Base-by-base conservation (phyloP, 2,888 invertebrate genomes). In the Theretra japonica region DNA sequence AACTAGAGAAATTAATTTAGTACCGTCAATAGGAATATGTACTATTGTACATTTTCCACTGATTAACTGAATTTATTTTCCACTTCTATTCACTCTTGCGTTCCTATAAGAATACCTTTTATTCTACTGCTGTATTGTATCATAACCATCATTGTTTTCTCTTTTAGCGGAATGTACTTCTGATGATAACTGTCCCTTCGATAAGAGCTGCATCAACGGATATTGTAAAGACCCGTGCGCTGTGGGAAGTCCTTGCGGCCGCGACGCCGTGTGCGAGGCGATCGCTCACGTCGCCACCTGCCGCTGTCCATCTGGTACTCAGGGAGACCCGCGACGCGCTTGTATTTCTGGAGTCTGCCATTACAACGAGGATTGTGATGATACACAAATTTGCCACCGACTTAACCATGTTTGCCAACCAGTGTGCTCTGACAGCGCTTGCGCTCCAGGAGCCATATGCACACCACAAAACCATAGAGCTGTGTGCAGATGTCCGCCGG, bases 311-410 rank as follows among this genome's bases (percentile, higher is more conserved):
- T 90, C 95, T 1, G 98, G 98, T 60, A 98, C 97, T 6, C 98
- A 97, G 90, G 98, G 98, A 59, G 97, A 97, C 89, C 97, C 98
- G 2, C 95, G 96, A 74, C 93, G 97, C 4, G 96, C 97, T 25
- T 98, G 98, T 84, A 96, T 98, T 73, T 96, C 97, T 2, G 97
- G 97, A 11, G 95, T 97, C 59, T 98, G 98, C 79, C 97, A 97
- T 82, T 98, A 97, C 88, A 98, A 98, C 84, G 97, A 98, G 82
- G 98, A 98, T 84, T 98, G 98, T 80, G 97, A 97, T 50, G 96
- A 97, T 81, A 95, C 97, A 76, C 98, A 98, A 88, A 96, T 97
- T 53, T 98, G 98, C 87, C 97, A 98, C 83, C 95, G 97, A 73
- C 93, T 98, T 19, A 98, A 98, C 86, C 95, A 97, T 78, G 95